Evolutionary conservation across 2,797 vertebrate genomes (phyloP).

Genomic region (Pogonophryne albipinna): DNA sequence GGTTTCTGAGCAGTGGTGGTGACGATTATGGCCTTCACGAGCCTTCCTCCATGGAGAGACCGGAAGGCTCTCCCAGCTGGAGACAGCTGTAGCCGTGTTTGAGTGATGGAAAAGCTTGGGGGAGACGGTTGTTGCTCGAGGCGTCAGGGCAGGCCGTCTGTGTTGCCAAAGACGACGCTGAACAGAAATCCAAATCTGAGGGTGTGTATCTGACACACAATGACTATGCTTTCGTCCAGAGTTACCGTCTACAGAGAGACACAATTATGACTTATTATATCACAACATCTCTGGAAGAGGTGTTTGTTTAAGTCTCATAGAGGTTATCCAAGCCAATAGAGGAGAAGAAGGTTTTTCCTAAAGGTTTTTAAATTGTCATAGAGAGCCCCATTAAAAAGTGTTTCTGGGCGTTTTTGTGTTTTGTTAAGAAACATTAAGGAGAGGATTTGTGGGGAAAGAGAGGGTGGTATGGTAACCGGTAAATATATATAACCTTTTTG

Average conservation of each 20-base stretch:
- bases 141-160: constrained; percentile 19
- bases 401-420: background rate
- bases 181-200: constrained; percentile 32
- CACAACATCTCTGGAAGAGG: constrained; percentile 3
- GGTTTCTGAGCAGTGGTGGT: constrained; percentile 29
- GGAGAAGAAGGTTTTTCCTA: constrained; percentile 1
- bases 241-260: constrained; percentile 17
- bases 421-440: background rate
- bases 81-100: constrained; percentile 33
- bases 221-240: constrained; percentile 26
- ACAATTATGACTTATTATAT: constrained; percentile 12
- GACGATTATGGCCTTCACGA: constrained; percentile 28
- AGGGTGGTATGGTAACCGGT: background rate
- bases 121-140: constrained; percentile 25
- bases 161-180: constrained; percentile 6
- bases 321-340: no score
- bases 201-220: constrained; percentile 34
- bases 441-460: background rate
- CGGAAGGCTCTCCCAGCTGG: constrained; percentile 39
- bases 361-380: background rate
- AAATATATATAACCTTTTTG: background rate
- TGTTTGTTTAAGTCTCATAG: constrained; percentile 12
- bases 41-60: constrained; percentile 26
- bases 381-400: background rate
- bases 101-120: constrained; percentile 50